Percentiles rank a stretch among this genome's conserved stretches.
phyloP scores from a whole-genome alignment of 2,888 invertebrate genomes.

The Odontomyia ornata region DNA sequence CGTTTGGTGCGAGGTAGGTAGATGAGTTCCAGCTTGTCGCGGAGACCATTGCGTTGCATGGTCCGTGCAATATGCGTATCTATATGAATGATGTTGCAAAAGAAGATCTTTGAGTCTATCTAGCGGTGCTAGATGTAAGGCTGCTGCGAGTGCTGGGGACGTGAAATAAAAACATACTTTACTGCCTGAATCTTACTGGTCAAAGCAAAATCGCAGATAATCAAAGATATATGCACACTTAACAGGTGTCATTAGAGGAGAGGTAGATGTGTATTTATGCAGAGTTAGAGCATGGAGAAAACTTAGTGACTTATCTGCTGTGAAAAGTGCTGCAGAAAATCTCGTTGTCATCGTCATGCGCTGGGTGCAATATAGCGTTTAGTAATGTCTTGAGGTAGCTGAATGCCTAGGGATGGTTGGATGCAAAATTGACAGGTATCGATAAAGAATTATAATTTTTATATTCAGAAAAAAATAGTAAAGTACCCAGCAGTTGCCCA shows the following conservation, averaged over 20 bases:
- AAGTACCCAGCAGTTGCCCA: too few relatives aligned
- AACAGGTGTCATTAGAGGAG: slow-evolving; percentile 29
- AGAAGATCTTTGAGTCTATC: slow-evolving; percentile 3
- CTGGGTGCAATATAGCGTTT: not conserved
- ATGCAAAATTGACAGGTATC: too few relatives aligned
- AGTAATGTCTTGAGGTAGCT: not conserved
- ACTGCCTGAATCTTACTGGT: slow-evolving; percentile 37
- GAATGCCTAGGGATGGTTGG: too few relatives aligned
- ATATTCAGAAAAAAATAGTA: too few relatives aligned
- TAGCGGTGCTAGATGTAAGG: slow-evolving; percentile 20
- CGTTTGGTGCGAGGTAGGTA: too few relatives aligned
- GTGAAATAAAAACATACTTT: not conserved
- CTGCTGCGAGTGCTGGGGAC: not conserved
- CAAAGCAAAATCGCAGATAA: slow-evolving; percentile 40
- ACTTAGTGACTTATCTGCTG: slow-evolving; percentile 34
- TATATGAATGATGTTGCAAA: slow-evolving; percentile 39
- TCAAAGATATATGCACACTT: slow-evolving; percentile 35
- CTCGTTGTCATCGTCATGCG: slow-evolving; percentile 30
- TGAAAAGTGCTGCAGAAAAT: slow-evolving; percentile 35
- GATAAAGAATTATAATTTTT: too few relatives aligned
- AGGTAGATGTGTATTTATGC: not conserved
- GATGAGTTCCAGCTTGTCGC: too few relatives aligned
- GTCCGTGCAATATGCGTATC: slow-evolving; percentile 20
- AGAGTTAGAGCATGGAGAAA: not conserved
- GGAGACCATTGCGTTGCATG: not conserved